Evolutionary conservation across 1,140 invertebrate genomes (phyloP), one percentile per base, ranked within the genome.

Genomic region (Eubasilissa regina): DNA sequence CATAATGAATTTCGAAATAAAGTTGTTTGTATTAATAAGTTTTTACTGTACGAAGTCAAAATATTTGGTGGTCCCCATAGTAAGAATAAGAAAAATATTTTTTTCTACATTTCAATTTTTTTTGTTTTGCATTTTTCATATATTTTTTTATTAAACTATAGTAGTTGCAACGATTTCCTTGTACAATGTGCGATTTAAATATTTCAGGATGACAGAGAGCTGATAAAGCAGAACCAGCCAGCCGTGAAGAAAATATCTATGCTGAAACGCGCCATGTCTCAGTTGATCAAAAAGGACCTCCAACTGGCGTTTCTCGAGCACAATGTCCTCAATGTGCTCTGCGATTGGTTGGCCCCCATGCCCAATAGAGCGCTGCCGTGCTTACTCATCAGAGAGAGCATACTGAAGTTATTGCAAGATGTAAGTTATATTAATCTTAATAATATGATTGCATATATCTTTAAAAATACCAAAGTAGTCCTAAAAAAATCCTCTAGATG

Each of bases 301-400:
- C 97, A 98, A 87, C 91, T 97, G 47, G 97, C 97, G 0, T 99
- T 99, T 87, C 90, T 99, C 19, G 98, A 99, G 85, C 97, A 98
- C 86, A 98, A 98, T 85, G 94, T 98, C 77, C 90, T 99, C 9
- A 93, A 93, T 84, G 95, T 98, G 80, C 91, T 99, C 45, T 98
- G 97, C 60, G 98, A 99, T 90, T 99, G 98, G 98, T 89, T 99
- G 9, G 97, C 98, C 4, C 98, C 98, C 0, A 94, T 99, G 92
- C 98, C 98, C 21, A 98, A 99, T 89, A 93, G 97, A 83, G 97
- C 96, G 84, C 91, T 99, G 83, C 97, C 98, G 9, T 97, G 98
- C 81, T 87, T 98, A 55, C 94, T 94, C 88, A 98, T 99, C 79
- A 90, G 98, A 79, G 96, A 99, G 84, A 93, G 89, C 84, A 92